Evolutionary conservation across 2,113 vertebrate species (phyloP).

Genomic region (Anhinga anhinga): DNA sequence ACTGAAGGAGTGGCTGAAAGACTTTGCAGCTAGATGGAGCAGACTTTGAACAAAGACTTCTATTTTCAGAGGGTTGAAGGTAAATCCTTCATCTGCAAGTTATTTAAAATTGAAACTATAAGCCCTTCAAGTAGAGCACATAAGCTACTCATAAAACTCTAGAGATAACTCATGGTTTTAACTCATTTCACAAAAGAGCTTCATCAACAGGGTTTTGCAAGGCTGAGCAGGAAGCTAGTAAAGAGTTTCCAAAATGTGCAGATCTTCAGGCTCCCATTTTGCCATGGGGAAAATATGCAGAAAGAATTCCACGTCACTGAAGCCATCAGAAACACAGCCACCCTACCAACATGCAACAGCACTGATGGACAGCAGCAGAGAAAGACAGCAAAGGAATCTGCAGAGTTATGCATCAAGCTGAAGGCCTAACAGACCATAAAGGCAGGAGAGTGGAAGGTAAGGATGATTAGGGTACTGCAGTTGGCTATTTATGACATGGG

Average conservation of each 20-base stretch:
- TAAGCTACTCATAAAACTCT: background rate
- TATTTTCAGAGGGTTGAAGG: constrained; percentile 96
- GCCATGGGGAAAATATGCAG: fast-evolving
- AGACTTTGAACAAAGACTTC: constrained; percentile 96
- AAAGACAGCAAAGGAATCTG: background rate
- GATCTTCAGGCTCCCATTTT: background rate
- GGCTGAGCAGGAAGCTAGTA: background rate
- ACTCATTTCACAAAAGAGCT: background rate
- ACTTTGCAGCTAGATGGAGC: constrained; percentile 93
- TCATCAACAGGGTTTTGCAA: background rate
- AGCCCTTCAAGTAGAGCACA: background rate
- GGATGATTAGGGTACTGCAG: background rate
- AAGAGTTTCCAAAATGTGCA: background rate
- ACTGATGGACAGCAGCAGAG: background rate
- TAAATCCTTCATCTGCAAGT: constrained; percentile 90
- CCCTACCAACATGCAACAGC: background rate
- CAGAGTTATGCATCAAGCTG: background rate
- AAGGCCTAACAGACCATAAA: background rate
- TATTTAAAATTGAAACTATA: constrained; percentile 20
- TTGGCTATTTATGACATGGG: background rate
- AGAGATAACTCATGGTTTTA: background rate
- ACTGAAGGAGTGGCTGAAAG: constrained; percentile 97
- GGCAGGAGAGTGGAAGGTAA: background rate
- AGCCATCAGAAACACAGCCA: background rate
- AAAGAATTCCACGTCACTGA: background rate